These are phyloP conservation scores for Periparus ater DNA, from an alignment of 2,797 vertebrate genomes.

Conservation along the genomic window DNA sequence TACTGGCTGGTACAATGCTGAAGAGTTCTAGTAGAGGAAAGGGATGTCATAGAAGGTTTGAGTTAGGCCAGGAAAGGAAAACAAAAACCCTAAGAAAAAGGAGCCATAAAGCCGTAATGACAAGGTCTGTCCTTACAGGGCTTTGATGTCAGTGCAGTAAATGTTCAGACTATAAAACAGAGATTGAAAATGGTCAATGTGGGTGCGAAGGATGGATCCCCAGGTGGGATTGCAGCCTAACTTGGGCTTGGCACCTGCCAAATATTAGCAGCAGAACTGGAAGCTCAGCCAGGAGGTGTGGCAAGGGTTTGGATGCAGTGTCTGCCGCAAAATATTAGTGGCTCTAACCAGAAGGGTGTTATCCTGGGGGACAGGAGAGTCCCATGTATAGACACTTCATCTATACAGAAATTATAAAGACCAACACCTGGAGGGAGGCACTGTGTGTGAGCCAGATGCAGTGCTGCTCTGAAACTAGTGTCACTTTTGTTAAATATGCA, in stretches of 20 bases:
- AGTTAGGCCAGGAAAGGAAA: neutral
- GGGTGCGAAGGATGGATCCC: neutral
- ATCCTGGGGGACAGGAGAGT: neutral
- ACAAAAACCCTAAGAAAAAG: neutral
- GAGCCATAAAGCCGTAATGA: neutral
- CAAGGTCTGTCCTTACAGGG: neutral
- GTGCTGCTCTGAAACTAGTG: neutral
- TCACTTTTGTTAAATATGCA: neutral
- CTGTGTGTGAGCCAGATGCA: neutral
- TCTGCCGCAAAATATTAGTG: neutral
- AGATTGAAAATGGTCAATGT: neutral
- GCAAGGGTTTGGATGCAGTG: neutral
- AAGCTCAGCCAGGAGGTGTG: neutral
- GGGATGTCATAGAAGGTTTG: neutral
- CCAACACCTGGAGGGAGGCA: neutral
- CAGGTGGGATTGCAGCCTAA: neutral
- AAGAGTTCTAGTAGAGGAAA: neutral
- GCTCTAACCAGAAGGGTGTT: neutral
- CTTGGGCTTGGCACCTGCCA: neutral
- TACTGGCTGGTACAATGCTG: neutral
- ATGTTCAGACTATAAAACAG: neutral
- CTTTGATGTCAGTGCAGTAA: neutral
- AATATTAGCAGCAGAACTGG: neutral
- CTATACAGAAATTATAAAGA: neutral
- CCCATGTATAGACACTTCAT: fast-evolving